A percentile compares a stretch with the other conserved stretches of the same genome.
Evolutionary conservation across 2,113 vertebrate genomes (phyloP).

Genomic region (Aramus guarauna): DNA sequence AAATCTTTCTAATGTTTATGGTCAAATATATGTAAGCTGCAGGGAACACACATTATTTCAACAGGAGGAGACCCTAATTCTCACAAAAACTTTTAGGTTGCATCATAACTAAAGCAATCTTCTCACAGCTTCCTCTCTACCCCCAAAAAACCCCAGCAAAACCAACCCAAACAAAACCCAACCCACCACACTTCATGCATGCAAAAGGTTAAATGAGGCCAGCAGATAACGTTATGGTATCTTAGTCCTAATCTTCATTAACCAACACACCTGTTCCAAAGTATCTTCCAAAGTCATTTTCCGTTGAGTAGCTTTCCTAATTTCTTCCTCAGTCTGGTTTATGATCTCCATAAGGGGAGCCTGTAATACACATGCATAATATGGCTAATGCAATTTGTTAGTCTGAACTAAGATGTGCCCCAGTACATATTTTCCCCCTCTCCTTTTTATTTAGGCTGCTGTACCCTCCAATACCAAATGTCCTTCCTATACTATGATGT

Average conservation of each 20-base stretch:
- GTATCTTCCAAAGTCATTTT: constrained; percentile 74
- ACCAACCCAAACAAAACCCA: not conserved
- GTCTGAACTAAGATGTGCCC: not conserved
- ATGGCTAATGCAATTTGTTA: not conserved
- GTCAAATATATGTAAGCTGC: not conserved
- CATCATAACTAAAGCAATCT: not conserved
- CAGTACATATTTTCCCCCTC: not conserved
- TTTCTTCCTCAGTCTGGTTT: constrained; percentile 74
- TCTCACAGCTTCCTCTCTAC: not conserved
- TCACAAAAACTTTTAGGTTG: not conserved
- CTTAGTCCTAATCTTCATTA: not conserved
- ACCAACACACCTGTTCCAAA: constrained; percentile 75
- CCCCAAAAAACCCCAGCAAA: not conserved
- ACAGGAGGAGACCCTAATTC: not conserved
- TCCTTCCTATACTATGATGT: not conserved
- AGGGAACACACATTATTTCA: not conserved
- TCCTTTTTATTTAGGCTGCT: not conserved
- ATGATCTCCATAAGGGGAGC: constrained; percentile 73
- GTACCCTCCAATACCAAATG: not conserved
- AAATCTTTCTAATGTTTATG: not conserved
- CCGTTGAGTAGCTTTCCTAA: constrained; percentile 59
- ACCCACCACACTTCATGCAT: not conserved
- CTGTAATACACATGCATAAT: constrained; percentile 31
- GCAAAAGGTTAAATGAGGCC: not conserved
- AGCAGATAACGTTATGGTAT: not conserved